These are phyloP conservation scores for Plodia interpunctella DNA, from an alignment of 1,140 invertebrate species.

Conservation along the genomic window DNA sequence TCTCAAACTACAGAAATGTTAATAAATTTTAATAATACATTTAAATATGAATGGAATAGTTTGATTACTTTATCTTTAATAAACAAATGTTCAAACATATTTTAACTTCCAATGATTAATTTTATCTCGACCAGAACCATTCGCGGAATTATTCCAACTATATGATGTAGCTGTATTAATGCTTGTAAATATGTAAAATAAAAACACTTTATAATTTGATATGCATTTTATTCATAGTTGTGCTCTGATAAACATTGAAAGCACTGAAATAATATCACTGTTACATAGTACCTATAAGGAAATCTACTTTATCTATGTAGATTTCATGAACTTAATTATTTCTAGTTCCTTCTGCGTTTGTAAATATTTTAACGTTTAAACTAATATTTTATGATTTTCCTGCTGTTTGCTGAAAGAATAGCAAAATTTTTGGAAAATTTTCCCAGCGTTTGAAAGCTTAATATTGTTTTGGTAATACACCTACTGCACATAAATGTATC, in stretches of 20 bases:
- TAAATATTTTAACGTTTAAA: too few relatives aligned
- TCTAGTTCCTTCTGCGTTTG: background rate
- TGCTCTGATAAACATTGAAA: slow-evolving; percentile 5
- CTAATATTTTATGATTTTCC: too few relatives aligned
- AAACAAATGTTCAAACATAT: slow-evolving; percentile 3
- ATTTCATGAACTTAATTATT: background rate
- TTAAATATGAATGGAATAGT: too few relatives aligned
- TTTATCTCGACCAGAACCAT: slow-evolving; percentile 4
- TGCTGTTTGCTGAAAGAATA: too few relatives aligned
- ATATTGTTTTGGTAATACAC: too few relatives aligned
- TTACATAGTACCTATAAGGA: background rate
- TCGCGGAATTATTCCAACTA: background rate
- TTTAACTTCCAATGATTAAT: background rate
- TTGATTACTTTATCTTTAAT: too few relatives aligned
- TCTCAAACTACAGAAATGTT: too few relatives aligned
- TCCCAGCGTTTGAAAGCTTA: too few relatives aligned
- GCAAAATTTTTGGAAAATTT: too few relatives aligned
- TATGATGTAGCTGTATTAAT: slow-evolving; percentile 17
- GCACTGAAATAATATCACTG: background rate
- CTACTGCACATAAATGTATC: too few relatives aligned
- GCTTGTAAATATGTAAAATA: slow-evolving; percentile 70
- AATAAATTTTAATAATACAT: too few relatives aligned
- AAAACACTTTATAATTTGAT: slow-evolving; percentile 28
- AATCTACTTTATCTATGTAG: background rate
- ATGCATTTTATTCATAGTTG: background rate